phyloP scores from a whole-genome alignment of 2,888 invertebrate species.

The Napeogenes sylphis region DNA sequence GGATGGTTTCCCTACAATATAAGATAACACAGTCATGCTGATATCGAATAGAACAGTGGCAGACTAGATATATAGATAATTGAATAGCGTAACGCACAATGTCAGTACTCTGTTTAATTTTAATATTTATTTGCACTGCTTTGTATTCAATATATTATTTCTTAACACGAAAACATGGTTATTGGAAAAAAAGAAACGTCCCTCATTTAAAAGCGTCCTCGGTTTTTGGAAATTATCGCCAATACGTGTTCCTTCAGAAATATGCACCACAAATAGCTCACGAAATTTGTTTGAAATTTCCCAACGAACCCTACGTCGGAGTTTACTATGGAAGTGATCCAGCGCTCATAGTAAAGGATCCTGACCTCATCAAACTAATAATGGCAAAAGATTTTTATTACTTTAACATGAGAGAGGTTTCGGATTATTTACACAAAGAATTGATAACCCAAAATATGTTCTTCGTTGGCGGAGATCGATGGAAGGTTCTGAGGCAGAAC shows the following conservation, averaged over 20 bases:
- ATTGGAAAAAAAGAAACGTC: conserved; percentile 52
- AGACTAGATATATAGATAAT: too few species aligned
- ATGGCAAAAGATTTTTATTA: conserved; percentile 57
- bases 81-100: background rate
- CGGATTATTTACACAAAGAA: conserved; percentile 46
- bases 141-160: conserved; percentile 17
- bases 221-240: conserved; percentile 53
- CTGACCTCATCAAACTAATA: conserved; percentile 49
- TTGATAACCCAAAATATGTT: conserved; percentile 46
- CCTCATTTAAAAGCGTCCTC: conserved; percentile 41
- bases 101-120: conserved; percentile 5
- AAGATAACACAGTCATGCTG: too few species aligned
- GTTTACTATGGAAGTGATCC: conserved; percentile 57
- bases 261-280: conserved; percentile 37
- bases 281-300: conserved; percentile 46
- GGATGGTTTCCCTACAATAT: too few species aligned
- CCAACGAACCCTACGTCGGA: conserved; percentile 52
- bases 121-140: background rate
- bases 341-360: conserved; percentile 51
- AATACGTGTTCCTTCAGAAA: conserved; percentile 43
- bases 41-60: too few species aligned
- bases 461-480: conserved; percentile 48
- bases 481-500: conserved; percentile 58
- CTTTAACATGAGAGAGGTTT: conserved; percentile 52
- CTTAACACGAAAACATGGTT: conserved; percentile 28